Evolutionary conservation across 2,113 vertebrate genomes (phyloP).

Genomic region (Macroglossus sobrinus): DNA sequence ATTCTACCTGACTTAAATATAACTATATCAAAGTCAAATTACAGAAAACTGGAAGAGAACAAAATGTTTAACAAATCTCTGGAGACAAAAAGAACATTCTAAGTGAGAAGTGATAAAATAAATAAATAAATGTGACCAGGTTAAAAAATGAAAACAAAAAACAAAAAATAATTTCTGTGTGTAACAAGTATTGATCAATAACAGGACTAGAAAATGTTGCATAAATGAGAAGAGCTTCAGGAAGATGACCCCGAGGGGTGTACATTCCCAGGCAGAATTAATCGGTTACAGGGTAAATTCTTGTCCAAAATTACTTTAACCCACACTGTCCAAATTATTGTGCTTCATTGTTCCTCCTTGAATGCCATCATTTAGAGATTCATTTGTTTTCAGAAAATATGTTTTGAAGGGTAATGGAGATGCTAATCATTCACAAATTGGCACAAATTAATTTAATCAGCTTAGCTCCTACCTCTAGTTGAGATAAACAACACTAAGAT

Average conservation of each 20-base stretch:
- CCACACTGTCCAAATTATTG: background rate
- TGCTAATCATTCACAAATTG: constrained; percentile 28
- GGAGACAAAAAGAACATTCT: background rate
- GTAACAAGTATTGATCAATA: background rate
- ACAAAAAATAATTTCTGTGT: background rate
- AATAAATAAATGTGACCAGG: background rate
- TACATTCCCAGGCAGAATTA: background rate
- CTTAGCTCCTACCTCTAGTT: background rate
- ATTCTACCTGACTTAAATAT: constrained; percentile 1
- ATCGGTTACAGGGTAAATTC: background rate
- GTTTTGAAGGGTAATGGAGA: constrained; percentile 41
- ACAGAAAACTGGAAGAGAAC: background rate
- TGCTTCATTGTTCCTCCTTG: background rate
- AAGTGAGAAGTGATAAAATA: background rate
- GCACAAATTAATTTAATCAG: constrained; percentile 37
- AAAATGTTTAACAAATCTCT: background rate
- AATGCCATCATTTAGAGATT: background rate
- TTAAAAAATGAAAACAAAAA: background rate
- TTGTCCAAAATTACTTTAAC: background rate
- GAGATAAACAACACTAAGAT: background rate
- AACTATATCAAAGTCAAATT: background rate
- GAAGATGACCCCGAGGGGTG: background rate
- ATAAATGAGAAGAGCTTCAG: background rate
- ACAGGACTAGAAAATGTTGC: background rate
- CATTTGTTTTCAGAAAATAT: constrained; percentile 19